These are phyloP conservation scores for Agrenia bidenticulata DNA, from an alignment of 2,888 invertebrate genomes.

Conservation along the genomic window DNA sequence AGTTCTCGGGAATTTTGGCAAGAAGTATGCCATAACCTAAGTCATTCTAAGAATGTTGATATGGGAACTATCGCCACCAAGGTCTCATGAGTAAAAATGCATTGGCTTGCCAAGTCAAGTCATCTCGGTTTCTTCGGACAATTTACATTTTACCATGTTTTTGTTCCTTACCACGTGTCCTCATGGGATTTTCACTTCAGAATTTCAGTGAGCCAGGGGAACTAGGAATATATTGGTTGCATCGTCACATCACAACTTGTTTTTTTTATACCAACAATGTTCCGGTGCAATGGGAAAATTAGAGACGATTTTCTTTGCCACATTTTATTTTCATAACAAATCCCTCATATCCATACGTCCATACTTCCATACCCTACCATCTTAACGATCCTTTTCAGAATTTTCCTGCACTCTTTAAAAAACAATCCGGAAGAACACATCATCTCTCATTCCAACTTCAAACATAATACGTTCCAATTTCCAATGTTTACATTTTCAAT, in stretches of 20 bases:
- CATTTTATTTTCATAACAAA: slow-evolving; percentile 10
- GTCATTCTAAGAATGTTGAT: slow-evolving; percentile 3
- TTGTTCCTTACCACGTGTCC: slow-evolving; percentile 2
- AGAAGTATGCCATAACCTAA: not conserved
- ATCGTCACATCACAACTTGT: slow-evolving; percentile 8
- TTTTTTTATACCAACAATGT: slow-evolving; percentile 6
- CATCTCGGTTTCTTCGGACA: slow-evolving; percentile 13
- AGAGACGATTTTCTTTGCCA: not conserved
- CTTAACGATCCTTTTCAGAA: not conserved
- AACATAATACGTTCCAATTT: too few species aligned
- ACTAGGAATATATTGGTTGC: not conserved
- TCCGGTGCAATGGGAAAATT: slow-evolving; percentile 13
- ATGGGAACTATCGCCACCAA: slow-evolving; percentile 6
- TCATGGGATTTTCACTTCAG: slow-evolving; percentile 6
- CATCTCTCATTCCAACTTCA: too few species aligned
- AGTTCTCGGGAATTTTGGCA: not conserved
- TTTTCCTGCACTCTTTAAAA: too few species aligned
- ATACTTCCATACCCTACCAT: too few species aligned
- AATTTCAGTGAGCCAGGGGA: slow-evolving; percentile 3
- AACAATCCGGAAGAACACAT: too few species aligned
- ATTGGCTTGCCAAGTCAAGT: not conserved
- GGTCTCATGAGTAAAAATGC: not conserved
- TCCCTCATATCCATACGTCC: not conserved
- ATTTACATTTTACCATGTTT: not conserved
- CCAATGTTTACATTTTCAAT: too few species aligned